These are phyloP conservation scores for Anguilla anguilla DNA, from an alignment of 2,797 vertebrate species.

Conservation along the genomic window DNA sequence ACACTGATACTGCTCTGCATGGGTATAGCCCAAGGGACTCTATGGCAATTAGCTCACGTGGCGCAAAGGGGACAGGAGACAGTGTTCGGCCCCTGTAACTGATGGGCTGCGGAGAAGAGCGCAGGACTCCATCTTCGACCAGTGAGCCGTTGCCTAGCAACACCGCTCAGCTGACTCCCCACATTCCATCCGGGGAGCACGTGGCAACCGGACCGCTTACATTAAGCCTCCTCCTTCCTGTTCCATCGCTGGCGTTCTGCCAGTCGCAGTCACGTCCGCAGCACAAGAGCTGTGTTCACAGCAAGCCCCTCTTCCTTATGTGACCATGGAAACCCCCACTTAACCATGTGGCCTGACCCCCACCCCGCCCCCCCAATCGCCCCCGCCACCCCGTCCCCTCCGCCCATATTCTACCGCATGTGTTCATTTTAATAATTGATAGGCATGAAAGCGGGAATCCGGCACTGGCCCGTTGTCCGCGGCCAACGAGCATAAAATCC, in stretches of 20 bases:
- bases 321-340: background rate
- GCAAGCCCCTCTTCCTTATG: background rate
- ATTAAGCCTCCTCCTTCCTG: background rate
- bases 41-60: background rate
- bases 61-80: background rate
- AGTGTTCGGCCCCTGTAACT: background rate
- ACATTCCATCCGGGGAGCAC: background rate
- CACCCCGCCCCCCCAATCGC: background rate
- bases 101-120: background rate
- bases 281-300: background rate
- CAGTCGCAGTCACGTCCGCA: background rate
- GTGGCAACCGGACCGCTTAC: background rate
- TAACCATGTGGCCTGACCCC: background rate
- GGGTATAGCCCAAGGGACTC: background rate
- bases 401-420: background rate
- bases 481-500: background rate
- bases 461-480: background rate
- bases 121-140: background rate
- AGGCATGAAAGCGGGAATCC: background rate
- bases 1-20: background rate
- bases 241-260: background rate
- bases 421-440: background rate
- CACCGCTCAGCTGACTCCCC: background rate
- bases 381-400: background rate
- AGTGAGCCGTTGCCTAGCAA: background rate